Evolutionary conservation across 1,140 invertebrate species (phyloP), one percentile per base, ranked within the genome.

Genomic region (Drosophila yakuba): DNA sequence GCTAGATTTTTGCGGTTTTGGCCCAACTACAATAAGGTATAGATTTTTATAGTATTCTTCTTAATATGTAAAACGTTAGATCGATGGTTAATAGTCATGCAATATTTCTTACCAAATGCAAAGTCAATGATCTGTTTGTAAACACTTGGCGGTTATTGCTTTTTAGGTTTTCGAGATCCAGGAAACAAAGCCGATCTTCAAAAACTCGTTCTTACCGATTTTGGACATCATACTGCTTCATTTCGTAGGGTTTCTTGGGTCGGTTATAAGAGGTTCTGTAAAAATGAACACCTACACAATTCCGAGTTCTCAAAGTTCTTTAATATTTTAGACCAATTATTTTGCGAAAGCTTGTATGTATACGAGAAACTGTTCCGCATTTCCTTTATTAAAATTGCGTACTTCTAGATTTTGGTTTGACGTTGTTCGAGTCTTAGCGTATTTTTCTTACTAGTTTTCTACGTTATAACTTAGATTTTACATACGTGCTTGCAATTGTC

Each of bases 381-480:
- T 71, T 58, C 4, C 67, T 71, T 71, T 71, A 71, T 71, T 71
- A 71, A 71, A 71, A 71, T 58, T 41, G 64, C 64, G 64, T 71
- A 71, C 43, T 71, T 71, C 64, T 71, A 71, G 43, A 71, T 36
- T 71, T 71, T 71, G 68, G 67, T 71, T 71, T 71, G 67, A 57
- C 52, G 68, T 71, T 41, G 68, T 58, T 71, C 67, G 68, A 50
- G 54, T 69, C 68, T 71, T 71, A 71, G 50, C 38, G 52, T 71
- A 71, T 36, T 71, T 38, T 56, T 69, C 68, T 71, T 71, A 71
- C 41, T 71, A 71, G 68, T 71, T 71, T 35, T 71, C 68, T 71
- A 71, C 51, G 47, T 71, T 71, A 71, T 48, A 68, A 68, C 68
- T 71, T 71, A 71, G 69, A 71, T 71, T 39, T 71, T 71, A 71